Conservation (phyloP, 2,888 invertebrate species). For the Habroteleia sp. region DNA sequence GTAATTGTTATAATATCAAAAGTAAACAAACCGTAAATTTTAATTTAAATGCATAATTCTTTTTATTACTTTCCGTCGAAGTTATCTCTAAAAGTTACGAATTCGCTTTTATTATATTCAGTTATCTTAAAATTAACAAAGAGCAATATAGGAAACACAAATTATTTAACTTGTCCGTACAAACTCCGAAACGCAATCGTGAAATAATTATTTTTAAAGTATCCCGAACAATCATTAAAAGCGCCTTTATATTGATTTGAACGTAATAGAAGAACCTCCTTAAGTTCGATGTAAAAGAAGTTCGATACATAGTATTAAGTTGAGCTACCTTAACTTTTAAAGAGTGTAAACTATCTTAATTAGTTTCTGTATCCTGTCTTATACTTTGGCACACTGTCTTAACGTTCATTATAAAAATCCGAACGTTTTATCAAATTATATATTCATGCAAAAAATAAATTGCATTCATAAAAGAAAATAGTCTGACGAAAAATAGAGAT, state of each 20-base stretch:
- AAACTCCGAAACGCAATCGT: conserved; percentile 13
- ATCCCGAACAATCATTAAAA: conserved; percentile 28
- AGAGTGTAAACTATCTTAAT: conserved; percentile 49
- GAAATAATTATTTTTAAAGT: conserved; percentile 21
- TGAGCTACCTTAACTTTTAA: conserved; percentile 38
- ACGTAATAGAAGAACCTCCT: conserved; percentile 20
- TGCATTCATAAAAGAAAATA: too few relatives aligned
- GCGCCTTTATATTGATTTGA: conserved; percentile 30
- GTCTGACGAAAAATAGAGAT: too few relatives aligned
- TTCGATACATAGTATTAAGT: conserved; percentile 41
- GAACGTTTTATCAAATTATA: not conserved
- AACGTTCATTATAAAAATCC: conserved; percentile 25
- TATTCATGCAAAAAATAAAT: not conserved
- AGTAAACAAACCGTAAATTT: conserved; percentile 16
- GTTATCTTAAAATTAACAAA: conserved; percentile 23
- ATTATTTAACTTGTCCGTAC: conserved; percentile 21
- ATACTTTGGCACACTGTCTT: conserved; percentile 17
- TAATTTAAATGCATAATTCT: conserved; percentile 23
- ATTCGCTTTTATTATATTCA: conserved; percentile 25
- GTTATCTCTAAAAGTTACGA: conserved; percentile 27
- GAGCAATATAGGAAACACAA: conserved; percentile 12
- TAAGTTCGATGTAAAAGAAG: conserved; percentile 43
- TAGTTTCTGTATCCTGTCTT: conserved; percentile 23
- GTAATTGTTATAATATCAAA: conserved; percentile 11
- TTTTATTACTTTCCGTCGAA: conserved; percentile 21